Percentiles rank a stretch among this genome's conserved stretches.
These are phyloP conservation scores for Agapornis roseicollis DNA, from an alignment of 2,113 vertebrate species.

Conservation along the genomic window DNA sequence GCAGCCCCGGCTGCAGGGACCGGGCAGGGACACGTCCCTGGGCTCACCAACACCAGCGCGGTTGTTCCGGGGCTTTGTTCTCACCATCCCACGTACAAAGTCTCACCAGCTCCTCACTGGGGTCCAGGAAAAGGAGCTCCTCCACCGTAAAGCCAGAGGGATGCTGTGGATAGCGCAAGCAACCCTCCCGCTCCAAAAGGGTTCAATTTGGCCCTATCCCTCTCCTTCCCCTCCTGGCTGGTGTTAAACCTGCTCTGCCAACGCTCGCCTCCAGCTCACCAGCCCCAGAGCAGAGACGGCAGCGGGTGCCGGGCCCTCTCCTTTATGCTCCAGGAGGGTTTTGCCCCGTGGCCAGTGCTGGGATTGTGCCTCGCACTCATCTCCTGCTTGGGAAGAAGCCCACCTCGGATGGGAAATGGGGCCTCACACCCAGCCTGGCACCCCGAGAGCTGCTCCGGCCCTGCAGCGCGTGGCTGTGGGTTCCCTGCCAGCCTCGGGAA, in stretches of 20 bases:
- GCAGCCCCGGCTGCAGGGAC: not conserved
- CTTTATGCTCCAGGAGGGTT: accelerated
- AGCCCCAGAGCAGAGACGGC: accelerated
- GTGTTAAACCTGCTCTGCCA: not conserved
- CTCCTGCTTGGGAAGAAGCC: not conserved
- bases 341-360: accelerated
- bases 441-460: not conserved
- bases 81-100: not conserved
- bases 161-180: accelerated
- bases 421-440: not conserved
- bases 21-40: not conserved
- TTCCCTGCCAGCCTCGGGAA: not conserved
- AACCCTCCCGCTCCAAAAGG: accelerated
- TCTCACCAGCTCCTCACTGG: too few species aligned
- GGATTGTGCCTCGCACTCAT: accelerated
- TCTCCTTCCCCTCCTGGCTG: not conserved
- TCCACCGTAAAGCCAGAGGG: not conserved
- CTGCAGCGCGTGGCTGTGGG: accelerated
- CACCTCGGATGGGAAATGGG: accelerated
- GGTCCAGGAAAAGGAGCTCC: not conserved
- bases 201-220: accelerated
- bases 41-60: not conserved
- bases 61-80: not conserved
- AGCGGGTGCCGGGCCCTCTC: accelerated
- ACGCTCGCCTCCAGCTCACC: not conserved